These are phyloP conservation scores for Brachionus manjavacas DNA, from an alignment of 1,140 invertebrate genomes.

Conservation along the genomic window DNA sequence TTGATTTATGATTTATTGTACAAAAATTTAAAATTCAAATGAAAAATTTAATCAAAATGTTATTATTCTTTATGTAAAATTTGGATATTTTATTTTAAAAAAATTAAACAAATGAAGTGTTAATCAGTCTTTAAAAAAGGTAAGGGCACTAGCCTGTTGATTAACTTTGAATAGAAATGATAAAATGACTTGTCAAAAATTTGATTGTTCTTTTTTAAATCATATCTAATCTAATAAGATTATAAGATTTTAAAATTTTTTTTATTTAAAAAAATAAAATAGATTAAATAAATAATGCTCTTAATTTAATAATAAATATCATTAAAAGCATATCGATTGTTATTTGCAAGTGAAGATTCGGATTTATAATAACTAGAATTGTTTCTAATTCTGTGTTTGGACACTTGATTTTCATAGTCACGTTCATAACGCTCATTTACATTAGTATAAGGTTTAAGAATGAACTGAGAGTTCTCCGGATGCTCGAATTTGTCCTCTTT, in stretches of 20 bases:
- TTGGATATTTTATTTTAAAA: no score
- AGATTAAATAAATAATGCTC: neutral
- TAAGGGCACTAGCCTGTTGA: no score
- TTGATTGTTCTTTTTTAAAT: no score
- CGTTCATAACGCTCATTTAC: neutral
- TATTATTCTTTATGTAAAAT: no score
- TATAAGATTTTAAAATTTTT: neutral
- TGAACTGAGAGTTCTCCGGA: constrained; percentile 1
- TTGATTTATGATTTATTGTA: no score
- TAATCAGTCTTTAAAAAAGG: no score
- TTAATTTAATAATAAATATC: constrained; percentile 30
- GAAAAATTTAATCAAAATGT: no score
- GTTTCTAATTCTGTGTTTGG: neutral
- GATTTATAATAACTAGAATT: neutral
- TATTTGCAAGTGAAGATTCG: neutral
- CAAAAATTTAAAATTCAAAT: no score
- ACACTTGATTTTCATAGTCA: neutral
- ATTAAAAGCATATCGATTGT: neutral
- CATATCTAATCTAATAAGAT: neutral
- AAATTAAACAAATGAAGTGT: no score
- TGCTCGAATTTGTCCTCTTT: neutral
- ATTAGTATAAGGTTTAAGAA: neutral
- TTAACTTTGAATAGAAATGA: no score
- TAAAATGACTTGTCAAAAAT: no score
- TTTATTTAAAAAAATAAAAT: neutral